Conservation (phyloP, 2,113 vertebrate species). For the Todiramphus chloris region DNA sequence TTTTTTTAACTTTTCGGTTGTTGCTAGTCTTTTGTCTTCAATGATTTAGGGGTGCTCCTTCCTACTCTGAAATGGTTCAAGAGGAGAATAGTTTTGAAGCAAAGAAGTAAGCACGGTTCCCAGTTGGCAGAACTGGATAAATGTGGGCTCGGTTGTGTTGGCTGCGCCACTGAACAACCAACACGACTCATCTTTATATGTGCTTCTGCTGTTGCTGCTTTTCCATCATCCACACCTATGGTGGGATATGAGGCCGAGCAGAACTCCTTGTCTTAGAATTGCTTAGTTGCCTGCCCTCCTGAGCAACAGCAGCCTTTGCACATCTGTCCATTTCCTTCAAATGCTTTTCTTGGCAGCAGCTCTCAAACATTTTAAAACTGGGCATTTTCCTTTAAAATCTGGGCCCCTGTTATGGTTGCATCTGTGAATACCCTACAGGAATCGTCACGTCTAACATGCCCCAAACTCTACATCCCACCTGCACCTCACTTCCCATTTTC, state of each 20-base stretch:
- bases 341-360: not conserved
- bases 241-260: not conserved
- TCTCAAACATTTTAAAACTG: not conserved
- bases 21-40: not conserved
- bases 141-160: not conserved
- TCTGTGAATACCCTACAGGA: not conserved
- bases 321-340: not conserved
- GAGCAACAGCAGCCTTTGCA: not conserved
- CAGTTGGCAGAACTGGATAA: not conserved
- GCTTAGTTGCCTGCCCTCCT: not conserved
- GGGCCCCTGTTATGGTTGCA: rapidly evolving
- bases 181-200: not conserved
- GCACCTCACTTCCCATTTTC: not conserved
- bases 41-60: not conserved
- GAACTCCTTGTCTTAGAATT: not conserved
- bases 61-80: not conserved
- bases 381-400: not conserved
- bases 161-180: not conserved
- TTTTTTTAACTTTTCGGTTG: not conserved
- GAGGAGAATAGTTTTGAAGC: not conserved
- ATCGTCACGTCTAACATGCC: not conserved
- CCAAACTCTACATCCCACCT: not conserved
- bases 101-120: not conserved
- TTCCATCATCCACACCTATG: not conserved
- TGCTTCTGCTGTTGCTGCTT: not conserved